Percentiles rank a stretch among this genome's conserved stretches.
Evolutionary conservation across 64 coral and sea anemone species (phyloP).

Genomic region (Hydrozoanthus tunicans): DNA sequence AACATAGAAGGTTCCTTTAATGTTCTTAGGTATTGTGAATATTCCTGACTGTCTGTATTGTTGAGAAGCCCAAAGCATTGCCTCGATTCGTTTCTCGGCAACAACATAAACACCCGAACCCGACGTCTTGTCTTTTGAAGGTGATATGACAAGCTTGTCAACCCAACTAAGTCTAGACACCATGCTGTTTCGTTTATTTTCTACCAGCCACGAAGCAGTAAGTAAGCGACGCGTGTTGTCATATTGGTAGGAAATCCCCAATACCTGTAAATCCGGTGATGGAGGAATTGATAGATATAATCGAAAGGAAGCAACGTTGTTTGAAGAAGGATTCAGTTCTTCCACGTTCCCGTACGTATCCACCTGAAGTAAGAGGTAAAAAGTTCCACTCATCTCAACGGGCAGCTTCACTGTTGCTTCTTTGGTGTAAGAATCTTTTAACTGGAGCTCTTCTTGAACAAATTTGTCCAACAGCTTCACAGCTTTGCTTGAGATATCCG

Average conservation of each 20-base stretch:
- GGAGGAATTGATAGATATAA: constrained; percentile 34
- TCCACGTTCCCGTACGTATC: constrained; percentile 35
- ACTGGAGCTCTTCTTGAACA: neutral
- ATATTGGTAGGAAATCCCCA: constrained; percentile 56
- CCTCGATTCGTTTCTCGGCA: constrained; percentile 30
- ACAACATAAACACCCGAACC: constrained; percentile 51
- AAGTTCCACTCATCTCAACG: constrained; percentile 24
- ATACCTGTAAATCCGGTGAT: constrained; percentile 59
- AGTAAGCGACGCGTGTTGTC: constrained; percentile 50
- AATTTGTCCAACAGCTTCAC: neutral
- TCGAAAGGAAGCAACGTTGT: constrained; percentile 52
- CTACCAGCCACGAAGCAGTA: constrained; percentile 54
- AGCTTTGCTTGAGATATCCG: constrained; percentile 15
- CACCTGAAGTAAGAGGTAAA: constrained; percentile 70
- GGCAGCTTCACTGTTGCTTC: constrained; percentile 34
- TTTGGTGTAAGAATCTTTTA: constrained; percentile 44
- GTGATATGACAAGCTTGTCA: constrained; percentile 64
- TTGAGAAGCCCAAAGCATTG: constrained; percentile 63
- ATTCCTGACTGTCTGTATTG: constrained; percentile 60
- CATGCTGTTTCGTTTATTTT: constrained; percentile 68
- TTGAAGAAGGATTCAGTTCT: constrained; percentile 40
- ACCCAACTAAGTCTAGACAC: constrained; percentile 26
- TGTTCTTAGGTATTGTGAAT: constrained; percentile 44
- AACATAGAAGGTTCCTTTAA: constrained; percentile 69
- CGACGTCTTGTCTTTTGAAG: neutral